Evolutionary conservation across 2,888 invertebrate genomes (phyloP), one percentile per base, ranked within the genome.

Genomic region (Hyppa rectilinea): DNA sequence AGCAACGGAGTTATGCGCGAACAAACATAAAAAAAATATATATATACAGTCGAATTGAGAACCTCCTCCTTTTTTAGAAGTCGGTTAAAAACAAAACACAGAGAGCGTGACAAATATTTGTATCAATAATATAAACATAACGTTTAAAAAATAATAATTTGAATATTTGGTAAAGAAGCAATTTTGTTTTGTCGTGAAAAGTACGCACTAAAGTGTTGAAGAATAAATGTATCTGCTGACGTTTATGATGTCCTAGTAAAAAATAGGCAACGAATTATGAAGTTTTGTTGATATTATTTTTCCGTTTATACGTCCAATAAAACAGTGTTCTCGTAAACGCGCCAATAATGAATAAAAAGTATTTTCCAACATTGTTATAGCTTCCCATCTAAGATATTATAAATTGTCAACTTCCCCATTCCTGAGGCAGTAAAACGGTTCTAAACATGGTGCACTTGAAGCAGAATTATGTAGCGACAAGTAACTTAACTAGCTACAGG

Each of bases 401-500:
- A 63, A 64, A 80, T 80, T 83, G 83, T 67, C 78, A 67, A 80
- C 78, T 79, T 79, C 78, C 78, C 75, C 78, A 79, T 79, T 83
- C 78, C 83, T 66, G 73, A 78, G 73, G 80, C 66, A 73, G 66
- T 79, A 63, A 80, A 78, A 66, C 75, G 80, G 75, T 80, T 83
- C 60, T 79, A 80, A 79, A 83, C 83, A 78, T 66, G 80, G 83
- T 56, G 52, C 63, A 83, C 78, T 83, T 73, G 56, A 74, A 64
- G 80, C 78, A 80, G 75, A 79, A 82, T 79, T 79, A 79, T 83
- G 83, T 74, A 73, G 59, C 74, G 80, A 83, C 78, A 80, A 64
- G 83, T 60, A 63, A 79, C 83, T 61, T 79, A 79, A 79, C 78
- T 79, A 80, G 78, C 83, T 83, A 63, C 80, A 82, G 67, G 83